phyloP scores from a whole-genome alignment of 2,113 vertebrate genomes.

The Lepus timidus region DNA sequence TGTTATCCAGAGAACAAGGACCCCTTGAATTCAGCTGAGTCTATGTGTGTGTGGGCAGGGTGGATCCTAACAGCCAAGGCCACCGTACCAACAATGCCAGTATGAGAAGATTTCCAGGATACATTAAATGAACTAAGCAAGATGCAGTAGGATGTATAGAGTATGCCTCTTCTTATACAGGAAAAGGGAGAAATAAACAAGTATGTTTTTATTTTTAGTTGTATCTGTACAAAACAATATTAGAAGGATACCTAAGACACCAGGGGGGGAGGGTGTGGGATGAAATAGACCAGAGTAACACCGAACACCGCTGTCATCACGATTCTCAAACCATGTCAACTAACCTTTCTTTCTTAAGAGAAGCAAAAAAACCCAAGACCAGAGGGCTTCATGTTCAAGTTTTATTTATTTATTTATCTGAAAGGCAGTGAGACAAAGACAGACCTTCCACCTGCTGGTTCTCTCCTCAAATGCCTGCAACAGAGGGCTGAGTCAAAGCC shows the following conservation, averaged over 20 bases:
- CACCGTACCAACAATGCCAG: not conserved
- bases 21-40: not conserved
- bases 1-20: not conserved
- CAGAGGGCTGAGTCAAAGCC: too few relatives aligned
- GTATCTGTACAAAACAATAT: not conserved
- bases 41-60: rapidly evolving
- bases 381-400: too few relatives aligned
- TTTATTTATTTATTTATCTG: too few relatives aligned
- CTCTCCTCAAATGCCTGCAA: too few relatives aligned
- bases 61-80: not conserved
- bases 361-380: too few relatives aligned
- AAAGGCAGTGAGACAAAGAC: too few relatives aligned
- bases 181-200: not conserved
- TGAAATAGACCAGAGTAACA: not conserved
- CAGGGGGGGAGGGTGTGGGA: not conserved
- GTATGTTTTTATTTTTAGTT: not conserved
- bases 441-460: too few relatives aligned
- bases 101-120: not conserved
- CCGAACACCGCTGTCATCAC: not conserved
- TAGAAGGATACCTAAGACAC: not conserved
- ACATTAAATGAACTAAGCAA: not conserved
- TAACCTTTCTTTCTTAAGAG: not conserved
- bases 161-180: not conserved
- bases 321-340: not conserved
- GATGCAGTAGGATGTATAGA: not conserved